Evolutionary conservation across 2,797 vertebrate species (phyloP), one percentile per base, ranked within the genome.

Genomic region (Betta splendens): DNA sequence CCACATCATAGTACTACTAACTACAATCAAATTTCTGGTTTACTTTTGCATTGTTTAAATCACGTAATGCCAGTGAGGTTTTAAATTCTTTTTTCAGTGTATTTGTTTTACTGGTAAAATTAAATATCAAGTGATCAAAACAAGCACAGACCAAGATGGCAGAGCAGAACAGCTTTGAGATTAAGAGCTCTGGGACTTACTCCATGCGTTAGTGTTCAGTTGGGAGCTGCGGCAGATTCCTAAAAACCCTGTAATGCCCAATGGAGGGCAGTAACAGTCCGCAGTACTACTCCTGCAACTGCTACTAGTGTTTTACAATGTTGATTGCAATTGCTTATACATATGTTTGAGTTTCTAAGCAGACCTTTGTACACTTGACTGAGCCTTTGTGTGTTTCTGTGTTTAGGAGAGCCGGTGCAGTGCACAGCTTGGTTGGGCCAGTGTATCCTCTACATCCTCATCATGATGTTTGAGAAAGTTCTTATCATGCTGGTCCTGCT

Each of bases 391-490:
- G 33, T 48, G 15, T 39, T 28, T 45, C 7, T 45, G 11, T 52
- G 32, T 46, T 25, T 16, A 98, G 98, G 98, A 66, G 96, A 99
- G 76, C 96, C 97, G 9, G 79, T 97, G 67, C 95, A 96, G 81
- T 99, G 95, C 66, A 89, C 90, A 53, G 96, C 98, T 17, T 99
- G 97, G 97, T 85, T 93, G 35, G 97, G 97, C 31, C 98, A 99
- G 15, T 99, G 98, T 64, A 92, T 92, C 38, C 94, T 99, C 62
- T 99, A 99, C 89, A 96, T 99, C 74, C 81, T 99, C 83, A 99
- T 99, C 77, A 95, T 99, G 96, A 92, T 94, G 75, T 96, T 98
- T 87, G 98, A 99, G 90, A 99, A 99, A 88, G 91, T 95, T 17
- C 80, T 98, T 18, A 97, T 98, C 89, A 95, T 98, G 88, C 86